Conservation (phyloP, 1,140 invertebrate genomes). For the Pemphigus obesinymphae region DNA sequence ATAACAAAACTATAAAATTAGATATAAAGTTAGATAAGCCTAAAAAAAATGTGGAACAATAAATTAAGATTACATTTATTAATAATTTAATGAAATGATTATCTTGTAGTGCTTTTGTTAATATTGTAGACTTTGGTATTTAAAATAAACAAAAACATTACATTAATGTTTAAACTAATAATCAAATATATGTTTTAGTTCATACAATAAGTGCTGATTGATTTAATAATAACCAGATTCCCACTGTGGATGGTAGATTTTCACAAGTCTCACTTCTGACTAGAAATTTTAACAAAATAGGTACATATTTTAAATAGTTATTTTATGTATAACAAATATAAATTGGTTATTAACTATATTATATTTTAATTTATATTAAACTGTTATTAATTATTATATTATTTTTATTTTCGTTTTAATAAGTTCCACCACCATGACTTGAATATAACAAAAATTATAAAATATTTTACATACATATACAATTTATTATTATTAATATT, state of each 20-base stretch:
- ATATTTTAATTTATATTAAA: background rate
- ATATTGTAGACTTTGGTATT: background rate
- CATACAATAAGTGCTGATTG: background rate
- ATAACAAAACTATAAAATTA: conserved; percentile 35
- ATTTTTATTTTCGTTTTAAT: background rate
- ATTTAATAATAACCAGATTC: conserved; percentile 37
- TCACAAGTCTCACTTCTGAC: conserved; percentile 32
- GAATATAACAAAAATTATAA: background rate
- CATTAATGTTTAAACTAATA: conserved; percentile 12
- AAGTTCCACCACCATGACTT: background rate
- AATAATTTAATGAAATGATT: background rate
- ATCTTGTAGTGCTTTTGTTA: conserved; percentile 25
- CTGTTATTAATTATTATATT: background rate
- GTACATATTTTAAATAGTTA: background rate
- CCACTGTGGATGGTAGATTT: conserved; percentile 28
- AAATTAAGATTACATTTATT: conserved; percentile 20
- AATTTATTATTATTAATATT: too few relatives aligned
- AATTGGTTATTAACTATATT: background rate
- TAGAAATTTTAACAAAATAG: conserved; percentile 23
- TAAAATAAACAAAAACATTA: conserved; percentile 3
- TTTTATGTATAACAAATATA: background rate
- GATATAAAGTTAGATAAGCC: conserved; percentile 24
- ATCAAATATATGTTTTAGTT: background rate
- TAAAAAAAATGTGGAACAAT: conserved; percentile 32
- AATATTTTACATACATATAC: background rate